Conservation (phyloP, 2,888 invertebrate species). For the Busseola fusca region DNA sequence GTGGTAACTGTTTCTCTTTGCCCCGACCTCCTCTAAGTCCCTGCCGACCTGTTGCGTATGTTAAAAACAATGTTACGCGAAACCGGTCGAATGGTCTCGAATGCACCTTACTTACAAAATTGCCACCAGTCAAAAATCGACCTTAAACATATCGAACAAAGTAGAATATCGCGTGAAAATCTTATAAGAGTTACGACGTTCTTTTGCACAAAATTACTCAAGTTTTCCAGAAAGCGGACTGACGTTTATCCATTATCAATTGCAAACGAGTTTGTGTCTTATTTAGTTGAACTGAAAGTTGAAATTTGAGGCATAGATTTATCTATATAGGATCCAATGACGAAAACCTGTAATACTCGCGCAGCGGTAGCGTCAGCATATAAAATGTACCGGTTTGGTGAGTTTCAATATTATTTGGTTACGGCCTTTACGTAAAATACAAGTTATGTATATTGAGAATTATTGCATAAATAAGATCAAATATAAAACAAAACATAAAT, state of each 20-base stretch:
- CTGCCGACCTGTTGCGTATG: conserved; percentile 75
- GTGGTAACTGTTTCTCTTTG: conserved; percentile 34
- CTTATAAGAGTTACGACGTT: conserved; percentile 15
- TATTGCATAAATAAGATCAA: not conserved
- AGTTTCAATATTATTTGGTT: conserved; percentile 34
- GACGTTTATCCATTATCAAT: conserved; percentile 25
- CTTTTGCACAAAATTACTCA: conserved; percentile 6
- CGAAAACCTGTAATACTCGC: conserved; percentile 55
- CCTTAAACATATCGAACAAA: accelerated
- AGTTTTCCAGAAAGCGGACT: conserved; percentile 44
- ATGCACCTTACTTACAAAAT: conserved; percentile 37
- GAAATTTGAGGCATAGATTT: conserved; percentile 12
- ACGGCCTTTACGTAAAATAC: conserved; percentile 11
- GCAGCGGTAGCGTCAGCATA: conserved; percentile 62
- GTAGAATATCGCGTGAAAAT: conserved; percentile 3
- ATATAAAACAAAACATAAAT: not conserved
- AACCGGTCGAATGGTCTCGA: conserved; percentile 73
- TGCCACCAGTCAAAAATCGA: conserved; percentile 2
- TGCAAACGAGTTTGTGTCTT: conserved; percentile 36
- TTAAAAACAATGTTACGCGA: conserved; percentile 77
- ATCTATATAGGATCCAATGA: conserved; percentile 50
- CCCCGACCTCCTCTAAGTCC: conserved; percentile 61
- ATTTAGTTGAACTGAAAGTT: not conserved
- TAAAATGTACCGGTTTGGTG: conserved; percentile 53
- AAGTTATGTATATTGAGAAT: not conserved